Evolutionary conservation across 2,797 vertebrate species (phyloP).

Genomic region (Chelon auratus): DNA sequence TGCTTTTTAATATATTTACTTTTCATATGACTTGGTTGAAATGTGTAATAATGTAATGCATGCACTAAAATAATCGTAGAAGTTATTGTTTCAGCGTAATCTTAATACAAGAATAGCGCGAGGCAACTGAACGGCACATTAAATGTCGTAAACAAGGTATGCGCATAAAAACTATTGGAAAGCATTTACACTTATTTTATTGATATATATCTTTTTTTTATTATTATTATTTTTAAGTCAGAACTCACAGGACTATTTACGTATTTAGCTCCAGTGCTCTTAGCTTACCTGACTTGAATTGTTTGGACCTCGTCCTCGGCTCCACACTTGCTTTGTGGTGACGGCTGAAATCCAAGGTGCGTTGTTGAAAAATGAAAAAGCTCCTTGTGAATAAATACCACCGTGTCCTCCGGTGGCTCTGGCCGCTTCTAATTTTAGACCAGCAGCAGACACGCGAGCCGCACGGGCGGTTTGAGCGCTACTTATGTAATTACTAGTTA

Average conservation of each 20-base stretch:
- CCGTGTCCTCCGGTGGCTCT: constrained; percentile 33
- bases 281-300: constrained; percentile 57
- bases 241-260: not conserved
- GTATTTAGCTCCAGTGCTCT: rapidly evolving
- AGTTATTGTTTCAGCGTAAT: too few species aligned
- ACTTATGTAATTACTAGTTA: constrained; percentile 63
- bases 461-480: constrained; percentile 39
- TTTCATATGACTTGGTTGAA: not conserved
- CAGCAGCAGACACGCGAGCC: constrained; percentile 29
- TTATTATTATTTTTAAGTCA: too few species aligned
- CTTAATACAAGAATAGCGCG: too few species aligned
- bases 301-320: constrained; percentile 65
- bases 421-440: constrained; percentile 50
- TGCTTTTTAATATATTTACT: not conserved
- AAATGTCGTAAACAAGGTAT: too few species aligned
- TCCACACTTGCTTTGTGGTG: constrained; percentile 69
- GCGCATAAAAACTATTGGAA: too few species aligned
- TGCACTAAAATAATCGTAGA: too few species aligned
- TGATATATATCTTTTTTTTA: too few species aligned
- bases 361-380: constrained; percentile 37
- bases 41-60: too few species aligned
- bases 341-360: constrained; percentile 64
- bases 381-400: constrained; percentile 35
- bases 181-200: not conserved
- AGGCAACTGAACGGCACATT: too few species aligned